Conservation (phyloP, 2,888 invertebrate genomes). For the Phaonia tiefii region DNA sequence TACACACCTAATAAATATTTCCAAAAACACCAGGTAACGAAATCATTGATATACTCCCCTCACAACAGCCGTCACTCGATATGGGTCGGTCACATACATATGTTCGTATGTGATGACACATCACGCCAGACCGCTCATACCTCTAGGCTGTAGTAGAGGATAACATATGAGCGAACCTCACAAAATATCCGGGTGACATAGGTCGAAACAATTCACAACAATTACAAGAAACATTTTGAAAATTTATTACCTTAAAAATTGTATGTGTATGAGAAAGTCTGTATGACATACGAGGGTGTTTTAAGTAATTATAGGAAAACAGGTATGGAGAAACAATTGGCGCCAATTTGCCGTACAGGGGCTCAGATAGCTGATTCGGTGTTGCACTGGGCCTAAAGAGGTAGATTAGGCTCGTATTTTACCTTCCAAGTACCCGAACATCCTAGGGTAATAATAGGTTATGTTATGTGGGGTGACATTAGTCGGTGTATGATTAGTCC, state of each 20-base stretch:
- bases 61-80: neutral
- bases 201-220: slow-evolving; percentile 47
- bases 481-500: too few relatives aligned
- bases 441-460: too few relatives aligned
- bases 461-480: too few relatives aligned
- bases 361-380: too few relatives aligned
- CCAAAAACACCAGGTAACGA: slow-evolving; percentile 37
- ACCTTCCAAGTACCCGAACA: too few relatives aligned
- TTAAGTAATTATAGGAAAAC: neutral
- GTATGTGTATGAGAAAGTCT: slow-evolving; percentile 5
- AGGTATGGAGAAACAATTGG: too few relatives aligned
- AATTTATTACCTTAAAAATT: slow-evolving; percentile 49
- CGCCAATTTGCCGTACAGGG: too few relatives aligned
- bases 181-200: slow-evolving; percentile 52
- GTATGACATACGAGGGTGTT: slow-evolving; percentile 27
- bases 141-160: neutral
- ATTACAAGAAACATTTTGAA: slow-evolving; percentile 19
- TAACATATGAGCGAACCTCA: slow-evolving; percentile 24
- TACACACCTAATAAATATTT: slow-evolving; percentile 60
- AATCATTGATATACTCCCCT: slow-evolving; percentile 52
- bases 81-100: neutral
- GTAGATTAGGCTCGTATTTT: too few relatives aligned
- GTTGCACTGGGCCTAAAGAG: too few relatives aligned
- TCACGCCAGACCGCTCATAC: neutral
- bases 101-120: neutral